Evolutionary conservation across 2,888 invertebrate genomes (phyloP).

Genomic region (Anodontia alba): DNA sequence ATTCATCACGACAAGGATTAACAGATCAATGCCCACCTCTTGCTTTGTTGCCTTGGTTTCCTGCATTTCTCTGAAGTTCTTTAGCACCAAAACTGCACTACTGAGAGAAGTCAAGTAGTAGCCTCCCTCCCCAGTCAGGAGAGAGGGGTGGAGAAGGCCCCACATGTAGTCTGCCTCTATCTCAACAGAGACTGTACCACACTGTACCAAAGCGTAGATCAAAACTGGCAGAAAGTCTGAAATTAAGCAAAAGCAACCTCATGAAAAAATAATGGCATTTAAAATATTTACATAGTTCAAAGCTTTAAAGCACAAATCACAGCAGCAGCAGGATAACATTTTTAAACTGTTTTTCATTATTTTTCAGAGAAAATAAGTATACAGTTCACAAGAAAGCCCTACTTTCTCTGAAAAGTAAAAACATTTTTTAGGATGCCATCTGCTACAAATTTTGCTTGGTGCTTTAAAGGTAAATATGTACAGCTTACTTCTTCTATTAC

Average conservation of each 20-base stretch:
- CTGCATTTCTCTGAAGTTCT: slow-evolving; percentile 87
- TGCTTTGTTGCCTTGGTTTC: slow-evolving; percentile 68
- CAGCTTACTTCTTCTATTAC: too few species aligned
- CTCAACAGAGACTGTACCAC: slow-evolving; percentile 95
- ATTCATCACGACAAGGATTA: too few species aligned
- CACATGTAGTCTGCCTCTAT: slow-evolving; percentile 99
- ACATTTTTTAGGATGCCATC: too few species aligned
- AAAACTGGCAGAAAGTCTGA: slow-evolving; percentile 95
- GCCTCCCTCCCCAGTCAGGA: slow-evolving; percentile 96
- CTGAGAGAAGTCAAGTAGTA: slow-evolving; percentile 97
- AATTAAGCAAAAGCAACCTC: neutral
- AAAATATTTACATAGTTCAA: too few species aligned
- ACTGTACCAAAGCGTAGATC: slow-evolving; percentile 95
- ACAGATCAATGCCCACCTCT: slow-evolving; percentile 56
- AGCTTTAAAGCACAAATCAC: too few species aligned
- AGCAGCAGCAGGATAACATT: too few species aligned
- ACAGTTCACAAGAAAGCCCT: too few species aligned
- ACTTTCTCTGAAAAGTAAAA: too few species aligned
- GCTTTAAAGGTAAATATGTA: too few species aligned
- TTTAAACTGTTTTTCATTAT: too few species aligned
- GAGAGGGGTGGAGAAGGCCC: slow-evolving; percentile 94
- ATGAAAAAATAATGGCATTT: neutral
- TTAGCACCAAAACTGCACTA: slow-evolving; percentile 95
- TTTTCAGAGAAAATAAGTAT: too few species aligned
- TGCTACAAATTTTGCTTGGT: too few species aligned